Conservation (phyloP, 2,797 vertebrate species). For the Alfaro cultratus region DNA sequence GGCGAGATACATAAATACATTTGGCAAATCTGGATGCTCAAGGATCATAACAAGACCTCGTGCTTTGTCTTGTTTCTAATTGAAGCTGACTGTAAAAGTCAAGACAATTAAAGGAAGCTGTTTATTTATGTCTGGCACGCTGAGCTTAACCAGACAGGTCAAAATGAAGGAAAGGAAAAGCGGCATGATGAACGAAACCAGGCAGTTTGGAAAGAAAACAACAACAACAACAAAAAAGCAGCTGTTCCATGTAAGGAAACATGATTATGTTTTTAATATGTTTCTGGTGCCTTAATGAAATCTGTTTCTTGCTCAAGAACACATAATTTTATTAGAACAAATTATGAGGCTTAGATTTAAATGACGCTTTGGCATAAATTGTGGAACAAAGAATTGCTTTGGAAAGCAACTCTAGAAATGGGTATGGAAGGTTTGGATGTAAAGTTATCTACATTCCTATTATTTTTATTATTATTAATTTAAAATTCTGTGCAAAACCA, state of each 20-base stretch:
- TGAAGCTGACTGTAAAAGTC: neutral
- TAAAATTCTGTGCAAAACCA: neutral
- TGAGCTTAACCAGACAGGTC: conserved; percentile 14
- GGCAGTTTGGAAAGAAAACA: conserved; percentile 10
- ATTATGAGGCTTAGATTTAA: neutral
- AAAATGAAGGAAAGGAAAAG: conserved; percentile 22
- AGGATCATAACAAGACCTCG: conserved; percentile 2
- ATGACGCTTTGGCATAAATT: neutral
- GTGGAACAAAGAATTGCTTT: neutral
- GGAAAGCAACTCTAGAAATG: neutral
- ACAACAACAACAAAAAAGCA: neutral
- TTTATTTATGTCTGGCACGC: neutral
- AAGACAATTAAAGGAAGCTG: neutral
- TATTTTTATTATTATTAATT: too few relatives aligned
- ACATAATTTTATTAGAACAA: neutral
- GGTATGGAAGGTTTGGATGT: neutral
- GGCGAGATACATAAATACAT: conserved; percentile 35
- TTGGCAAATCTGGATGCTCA: conserved; percentile 17
- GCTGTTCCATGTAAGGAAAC: neutral
- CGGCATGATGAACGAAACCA: conserved; percentile 36
- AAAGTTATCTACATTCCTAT: neutral
- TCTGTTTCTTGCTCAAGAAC: neutral
- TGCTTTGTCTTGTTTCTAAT: neutral
- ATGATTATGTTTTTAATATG: conserved; percentile 1
- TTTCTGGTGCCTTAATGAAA: neutral